Conservation (phyloP, 2,797 vertebrate genomes). For the Hemibagrus guttatus region DNA sequence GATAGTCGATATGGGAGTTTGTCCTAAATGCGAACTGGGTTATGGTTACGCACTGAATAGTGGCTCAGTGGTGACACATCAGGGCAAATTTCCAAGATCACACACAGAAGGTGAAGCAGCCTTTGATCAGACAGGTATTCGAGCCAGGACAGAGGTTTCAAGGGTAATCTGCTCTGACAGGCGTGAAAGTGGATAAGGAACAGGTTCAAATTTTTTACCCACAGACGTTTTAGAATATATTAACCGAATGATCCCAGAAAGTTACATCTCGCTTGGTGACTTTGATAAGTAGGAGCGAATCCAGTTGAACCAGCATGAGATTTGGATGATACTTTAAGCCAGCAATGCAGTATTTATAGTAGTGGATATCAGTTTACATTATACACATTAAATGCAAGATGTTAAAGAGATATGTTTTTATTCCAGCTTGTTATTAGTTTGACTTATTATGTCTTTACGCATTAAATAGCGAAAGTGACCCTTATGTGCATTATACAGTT, state of each 20-base stretch:
- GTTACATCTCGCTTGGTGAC: background rate
- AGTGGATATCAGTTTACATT: background rate
- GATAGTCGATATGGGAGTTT: slow-evolving; percentile 51
- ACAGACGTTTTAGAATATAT: background rate
- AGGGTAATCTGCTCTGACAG: slow-evolving; percentile 39
- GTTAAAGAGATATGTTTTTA: background rate
- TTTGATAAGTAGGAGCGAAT: background rate
- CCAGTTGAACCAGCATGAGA: background rate
- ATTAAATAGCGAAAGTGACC: background rate
- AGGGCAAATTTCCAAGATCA: slow-evolving; percentile 44
- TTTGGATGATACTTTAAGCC: slow-evolving; percentile 19
- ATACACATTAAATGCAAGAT: background rate
- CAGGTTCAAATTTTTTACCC: slow-evolving; percentile 12
- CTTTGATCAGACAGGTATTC: slow-evolving; percentile 39
- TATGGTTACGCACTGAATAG: slow-evolving; percentile 36
- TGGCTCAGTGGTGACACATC: slow-evolving; percentile 41
- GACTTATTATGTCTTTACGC: background rate
- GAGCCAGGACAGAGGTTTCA: slow-evolving; percentile 26
- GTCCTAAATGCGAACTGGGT: slow-evolving; percentile 42
- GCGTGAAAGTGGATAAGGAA: slow-evolving; percentile 46
- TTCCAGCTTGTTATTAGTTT: background rate
- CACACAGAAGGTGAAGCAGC: slow-evolving; percentile 40
- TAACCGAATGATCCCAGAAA: slow-evolving; percentile 6
- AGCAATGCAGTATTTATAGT: background rate
- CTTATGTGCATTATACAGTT: background rate